phyloP scores from a whole-genome alignment of 1,140 invertebrate genomes.

The Diorhabda carinulata region DNA sequence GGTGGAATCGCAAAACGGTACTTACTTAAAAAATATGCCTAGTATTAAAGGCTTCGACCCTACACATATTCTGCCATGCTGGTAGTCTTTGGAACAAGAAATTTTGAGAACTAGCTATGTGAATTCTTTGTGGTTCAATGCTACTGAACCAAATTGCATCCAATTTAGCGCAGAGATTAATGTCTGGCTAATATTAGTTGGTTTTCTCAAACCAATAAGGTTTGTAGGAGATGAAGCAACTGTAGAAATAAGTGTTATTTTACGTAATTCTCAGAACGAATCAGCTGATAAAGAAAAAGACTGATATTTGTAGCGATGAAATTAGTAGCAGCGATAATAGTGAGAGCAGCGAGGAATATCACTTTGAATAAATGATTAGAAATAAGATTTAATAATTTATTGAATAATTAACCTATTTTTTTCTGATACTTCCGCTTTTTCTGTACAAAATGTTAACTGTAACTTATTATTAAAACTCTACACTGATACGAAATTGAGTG shows the following conservation, averaged over 20 bases:
- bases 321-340: conserved; percentile 5
- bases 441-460: too few relatives aligned
- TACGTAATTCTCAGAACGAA: conserved; percentile 6
- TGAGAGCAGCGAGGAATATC: conserved; percentile 5
- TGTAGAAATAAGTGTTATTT: background rate
- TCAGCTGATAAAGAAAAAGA: conserved; percentile 4
- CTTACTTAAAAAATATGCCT: too few relatives aligned
- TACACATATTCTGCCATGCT: conserved; percentile 2
- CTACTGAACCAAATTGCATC: background rate
- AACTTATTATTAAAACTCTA: too few relatives aligned
- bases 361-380: conserved; percentile 7
- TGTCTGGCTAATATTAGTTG: background rate
- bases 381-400: conserved; percentile 5
- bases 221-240: background rate
- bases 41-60: background rate
- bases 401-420: background rate
- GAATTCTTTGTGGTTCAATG: conserved; percentile 7
- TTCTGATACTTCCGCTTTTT: background rate
- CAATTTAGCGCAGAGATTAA: background rate
- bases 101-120: conserved; percentile 11
- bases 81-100: conserved; percentile 4
- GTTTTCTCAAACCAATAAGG: background rate
- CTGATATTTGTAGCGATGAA: conserved; percentile 1
- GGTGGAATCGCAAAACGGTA: too few relatives aligned
- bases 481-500: too few relatives aligned